Conservation (phyloP, 2,113 vertebrate genomes). For the Peucedramus taeniatus region DNA sequence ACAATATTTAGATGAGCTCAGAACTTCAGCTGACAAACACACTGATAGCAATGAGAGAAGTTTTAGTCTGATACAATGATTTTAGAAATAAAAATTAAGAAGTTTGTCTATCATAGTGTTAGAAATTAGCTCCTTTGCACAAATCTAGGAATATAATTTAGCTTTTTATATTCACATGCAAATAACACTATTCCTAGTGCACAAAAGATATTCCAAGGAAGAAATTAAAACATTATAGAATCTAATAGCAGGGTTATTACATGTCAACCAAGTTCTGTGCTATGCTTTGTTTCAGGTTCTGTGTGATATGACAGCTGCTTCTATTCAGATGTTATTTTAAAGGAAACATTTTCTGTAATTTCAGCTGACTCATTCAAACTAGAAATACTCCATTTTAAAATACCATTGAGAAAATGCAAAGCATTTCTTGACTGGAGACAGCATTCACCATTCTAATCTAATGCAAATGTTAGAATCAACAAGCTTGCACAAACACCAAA, state of each 20-base stretch:
- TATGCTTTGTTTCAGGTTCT: conserved; percentile 58
- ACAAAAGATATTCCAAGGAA: conserved; percentile 60
- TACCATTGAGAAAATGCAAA: conserved; percentile 53
- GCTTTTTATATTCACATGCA: conserved; percentile 67
- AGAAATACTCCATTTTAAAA: conserved; percentile 43
- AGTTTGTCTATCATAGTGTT: conserved; percentile 8
- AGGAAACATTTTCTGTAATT: conserved; percentile 57
- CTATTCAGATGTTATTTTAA: conserved; percentile 59
- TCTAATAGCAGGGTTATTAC: conserved; percentile 53
- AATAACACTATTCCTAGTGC: conserved; percentile 53
- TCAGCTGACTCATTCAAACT: conserved; percentile 58
- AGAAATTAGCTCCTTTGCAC: conserved; percentile 50
- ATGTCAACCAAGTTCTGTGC: conserved; percentile 46
- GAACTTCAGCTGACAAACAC: conserved; percentile 55
- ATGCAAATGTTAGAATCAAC: conserved; percentile 48
- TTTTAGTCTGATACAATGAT: conserved; percentile 24
- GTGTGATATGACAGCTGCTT: conserved; percentile 68
- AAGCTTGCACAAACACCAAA: conserved; percentile 22
- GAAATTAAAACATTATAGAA: conserved; percentile 68
- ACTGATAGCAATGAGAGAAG: conserved; percentile 22
- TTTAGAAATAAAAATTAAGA: conserved; percentile 43
- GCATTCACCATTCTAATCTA: conserved; percentile 42
- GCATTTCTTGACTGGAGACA: conserved; percentile 31
- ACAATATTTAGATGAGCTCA: conserved; percentile 64
- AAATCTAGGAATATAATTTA: conserved; percentile 56